Conservation (phyloP, 1,140 invertebrate species). For the Campoletis sonorensis region DNA sequence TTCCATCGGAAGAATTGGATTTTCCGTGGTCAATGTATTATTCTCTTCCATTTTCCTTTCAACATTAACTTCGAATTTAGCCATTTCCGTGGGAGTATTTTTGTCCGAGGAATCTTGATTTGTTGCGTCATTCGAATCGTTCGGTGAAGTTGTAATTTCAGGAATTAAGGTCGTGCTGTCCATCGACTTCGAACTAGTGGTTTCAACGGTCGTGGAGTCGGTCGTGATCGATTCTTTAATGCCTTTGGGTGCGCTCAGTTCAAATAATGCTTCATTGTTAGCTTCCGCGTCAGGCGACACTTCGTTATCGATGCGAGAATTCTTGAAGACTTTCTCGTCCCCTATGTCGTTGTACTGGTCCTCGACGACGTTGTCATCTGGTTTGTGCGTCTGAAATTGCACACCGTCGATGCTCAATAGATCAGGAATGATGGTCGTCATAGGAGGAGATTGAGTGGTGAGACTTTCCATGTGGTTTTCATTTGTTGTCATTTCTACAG, state of each 20-base stretch:
- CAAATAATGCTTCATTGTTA: conserved; percentile 26
- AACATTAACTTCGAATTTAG: neutral
- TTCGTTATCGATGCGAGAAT: conserved; percentile 53
- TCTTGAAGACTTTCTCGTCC: conserved; percentile 63
- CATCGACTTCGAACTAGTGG: conserved; percentile 38
- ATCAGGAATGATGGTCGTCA: conserved; percentile 4
- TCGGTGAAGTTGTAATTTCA: conserved; percentile 29
- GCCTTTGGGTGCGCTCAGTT: neutral
- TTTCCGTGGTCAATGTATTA: conserved; percentile 67
- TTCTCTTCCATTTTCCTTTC: conserved; percentile 65
- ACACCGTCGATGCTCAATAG: neutral
- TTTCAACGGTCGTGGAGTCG: neutral
- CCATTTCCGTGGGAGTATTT: neutral
- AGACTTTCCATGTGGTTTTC: conserved; percentile 1
- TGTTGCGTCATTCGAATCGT: neutral
- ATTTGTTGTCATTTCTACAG: conserved; percentile 12
- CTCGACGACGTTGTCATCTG: conserved; percentile 66
- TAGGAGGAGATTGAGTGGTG: conserved; percentile 12
- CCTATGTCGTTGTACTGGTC: conserved; percentile 73
- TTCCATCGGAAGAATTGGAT: conserved; percentile 71
- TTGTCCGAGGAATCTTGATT: conserved; percentile 19
- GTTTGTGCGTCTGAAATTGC: conserved; percentile 50
- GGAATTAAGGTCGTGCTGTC: conserved; percentile 30
- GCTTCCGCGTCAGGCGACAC: conserved; percentile 33
- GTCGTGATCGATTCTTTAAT: conserved; percentile 32